Evolutionary conservation across 2,113 vertebrate genomes (phyloP), one percentile per base, ranked within the genome.

Genomic region (Colius striatus): DNA sequence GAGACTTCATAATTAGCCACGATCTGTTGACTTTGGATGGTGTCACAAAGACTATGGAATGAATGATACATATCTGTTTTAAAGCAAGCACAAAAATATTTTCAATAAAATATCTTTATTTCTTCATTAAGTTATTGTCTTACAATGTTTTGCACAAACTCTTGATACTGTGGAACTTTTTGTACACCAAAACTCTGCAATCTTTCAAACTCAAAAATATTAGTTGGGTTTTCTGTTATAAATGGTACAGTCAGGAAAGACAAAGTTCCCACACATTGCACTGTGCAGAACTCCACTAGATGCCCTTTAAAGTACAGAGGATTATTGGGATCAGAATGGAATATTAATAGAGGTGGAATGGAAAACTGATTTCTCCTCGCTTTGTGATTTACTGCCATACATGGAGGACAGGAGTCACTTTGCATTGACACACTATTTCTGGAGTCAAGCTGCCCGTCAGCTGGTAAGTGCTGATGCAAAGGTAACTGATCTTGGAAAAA

Each of bases 381-480:
- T 94, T 93, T 92, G 65, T 92, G 65, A 60, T 92, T 95, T 95
- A 76, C 50, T 90, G 80, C 68, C 89, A 43, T 71, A 89, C 67
- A 81, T 55, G 82, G 96, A 95, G 70, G 87, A 77, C 57, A 55
- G 67, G 85, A 73, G 50, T 95, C 89, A 93, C 29, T 93, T 83
- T 90, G 76, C 86, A 79, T 20, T 63, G 85, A 92, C 57, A 89
- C 80, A 38, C 87, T 93, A 94, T 96, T 96, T 92, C 84, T 96
- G 93, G 84, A 92, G 77, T 68, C 91, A 74, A 22, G 29, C 94
- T 94, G 76, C 48, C 58, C 48, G 80, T 95, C 95, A 97, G 91
- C 96, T 97, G 96, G 62, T 84, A 82, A 97, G 91, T 95, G 96
- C 95, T 97, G 95, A 96, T 94, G 85, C 68, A 62, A 93, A 97